Conservation (phyloP, 2,888 invertebrate genomes). For the Lymantria dispar region DNA sequence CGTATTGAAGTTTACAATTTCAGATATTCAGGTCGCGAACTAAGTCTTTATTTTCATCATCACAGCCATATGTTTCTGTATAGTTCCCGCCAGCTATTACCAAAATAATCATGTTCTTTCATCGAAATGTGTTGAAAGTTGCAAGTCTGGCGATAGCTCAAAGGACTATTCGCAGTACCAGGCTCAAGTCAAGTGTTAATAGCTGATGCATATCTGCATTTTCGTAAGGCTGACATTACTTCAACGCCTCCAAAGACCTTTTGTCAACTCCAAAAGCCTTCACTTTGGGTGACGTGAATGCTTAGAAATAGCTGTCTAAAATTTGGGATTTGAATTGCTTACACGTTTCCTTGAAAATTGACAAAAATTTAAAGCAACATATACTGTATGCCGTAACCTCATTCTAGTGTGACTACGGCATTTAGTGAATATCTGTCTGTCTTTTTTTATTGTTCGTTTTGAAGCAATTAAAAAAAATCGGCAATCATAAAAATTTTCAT, state of each 20-base stretch:
- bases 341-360: not conserved
- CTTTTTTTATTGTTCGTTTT: too few species aligned
- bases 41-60: conserved; percentile 12
- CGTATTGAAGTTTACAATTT: not conserved
- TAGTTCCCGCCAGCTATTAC: conserved; percentile 43
- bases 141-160: conserved; percentile 41
- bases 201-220: conserved; percentile 57
- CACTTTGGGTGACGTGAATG: conserved; percentile 21
- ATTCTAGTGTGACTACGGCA: too few species aligned
- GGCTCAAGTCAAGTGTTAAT: conserved; percentile 47
- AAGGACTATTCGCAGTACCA: conserved; percentile 42
- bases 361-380: not conserved
- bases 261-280: conserved; percentile 31
- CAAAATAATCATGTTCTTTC: conserved; percentile 51
- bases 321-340: not conserved
- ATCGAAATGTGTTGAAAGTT: conserved; percentile 41
- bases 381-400: too few species aligned
- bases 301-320: conserved; percentile 4
- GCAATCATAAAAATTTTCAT: too few species aligned
- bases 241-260: conserved; percentile 27
- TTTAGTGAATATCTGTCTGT: too few species aligned
- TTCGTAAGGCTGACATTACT: conserved; percentile 45
- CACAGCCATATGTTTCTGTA: conserved; percentile 30
- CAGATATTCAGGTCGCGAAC: conserved; percentile 9
- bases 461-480: too few species aligned